Base-by-base conservation (phyloP, 2,888 invertebrate genomes). In the Bruchidius siliquastri region DNA sequence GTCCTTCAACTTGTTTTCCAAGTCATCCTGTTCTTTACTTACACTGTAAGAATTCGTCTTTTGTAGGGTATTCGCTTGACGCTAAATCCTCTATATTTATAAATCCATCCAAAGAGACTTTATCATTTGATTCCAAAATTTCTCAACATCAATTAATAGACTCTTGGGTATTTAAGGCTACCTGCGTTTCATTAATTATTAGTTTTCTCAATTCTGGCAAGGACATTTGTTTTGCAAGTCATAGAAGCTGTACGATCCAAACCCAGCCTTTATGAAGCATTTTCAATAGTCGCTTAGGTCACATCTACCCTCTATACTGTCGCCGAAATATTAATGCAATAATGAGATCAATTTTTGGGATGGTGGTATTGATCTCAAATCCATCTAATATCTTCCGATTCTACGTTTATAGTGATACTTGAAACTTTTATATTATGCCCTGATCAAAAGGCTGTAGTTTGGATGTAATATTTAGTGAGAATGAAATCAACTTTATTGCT, bases 171-270 rank as follows among this genome's bases (percentile, higher is more conserved):
- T 73, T 70, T 70, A 49, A 70, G 67, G 66, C 2, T 49, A 32
- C 70, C 20, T 72, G 49, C 66, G 10, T 10, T 72, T 72, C 69
- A 72, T 32, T 72, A 30, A 69, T 69, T 30, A 74, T 67, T 20
- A 89, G 20, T 66, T 70, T 73, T 21, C 66, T 69, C 67, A 74
- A 72, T 69, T 69, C 69, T 20, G 72, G 26, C 20, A 72, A 68
- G 21, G 67, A 67, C 26, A 75, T 67, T 21, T 73, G 71, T 73
- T 72, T 71, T 75, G 71, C 21, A 30, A 26, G 22, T 75, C 75
- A 67, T 69, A 73, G 68, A 22, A 72, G 32, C 20, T 72, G 13
- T 69, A 21, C 20, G 22, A 30, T 22, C 22, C 71, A 69, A 76
- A 76, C 8, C 75, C 73, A 71, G 75, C 75, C 67, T 74, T 74